Percentiles rank a stretch among this genome's conserved stretches.
Evolutionary conservation across 2,797 vertebrate genomes (phyloP).

Genomic region (Poeciliopsis gracilis): DNA sequence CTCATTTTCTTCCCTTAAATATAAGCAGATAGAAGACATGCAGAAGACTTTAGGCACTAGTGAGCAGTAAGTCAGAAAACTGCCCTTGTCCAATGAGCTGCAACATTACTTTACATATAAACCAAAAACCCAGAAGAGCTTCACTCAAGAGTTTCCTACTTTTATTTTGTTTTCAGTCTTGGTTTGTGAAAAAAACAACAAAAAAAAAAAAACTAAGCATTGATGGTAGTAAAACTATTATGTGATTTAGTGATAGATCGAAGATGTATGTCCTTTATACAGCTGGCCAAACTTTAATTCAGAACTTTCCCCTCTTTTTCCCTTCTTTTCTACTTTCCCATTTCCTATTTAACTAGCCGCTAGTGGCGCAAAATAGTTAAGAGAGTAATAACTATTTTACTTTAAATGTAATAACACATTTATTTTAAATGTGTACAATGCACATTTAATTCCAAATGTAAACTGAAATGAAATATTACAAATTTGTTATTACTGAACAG

Average conservation of each 20-base stretch:
- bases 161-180: conserved; percentile 39
- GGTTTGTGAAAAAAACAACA: not conserved
- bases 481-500: not conserved
- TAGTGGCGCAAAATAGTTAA: not conserved
- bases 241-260: not conserved
- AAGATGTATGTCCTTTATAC: not conserved
- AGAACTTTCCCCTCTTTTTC: not conserved
- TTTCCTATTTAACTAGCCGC: not conserved
- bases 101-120: conserved; percentile 33
- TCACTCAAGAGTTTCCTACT: conserved; percentile 15
- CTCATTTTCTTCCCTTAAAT: conserved; percentile 70
- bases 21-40: conserved; percentile 54
- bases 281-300: not conserved
- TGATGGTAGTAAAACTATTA: not conserved
- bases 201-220: not conserved
- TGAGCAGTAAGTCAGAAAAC: conserved; percentile 51
- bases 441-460: not conserved
- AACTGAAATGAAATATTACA: not conserved
- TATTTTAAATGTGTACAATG: not conserved
- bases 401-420: no score
- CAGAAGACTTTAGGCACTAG: conserved; percentile 55
- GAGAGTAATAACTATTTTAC: not conserved
- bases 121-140: conserved; percentile 40
- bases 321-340: not conserved
- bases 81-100: conserved; percentile 41